phyloP scores from a whole-genome alignment of 2,888 invertebrate genomes.

The Diaprepes abbreviatus region DNA sequence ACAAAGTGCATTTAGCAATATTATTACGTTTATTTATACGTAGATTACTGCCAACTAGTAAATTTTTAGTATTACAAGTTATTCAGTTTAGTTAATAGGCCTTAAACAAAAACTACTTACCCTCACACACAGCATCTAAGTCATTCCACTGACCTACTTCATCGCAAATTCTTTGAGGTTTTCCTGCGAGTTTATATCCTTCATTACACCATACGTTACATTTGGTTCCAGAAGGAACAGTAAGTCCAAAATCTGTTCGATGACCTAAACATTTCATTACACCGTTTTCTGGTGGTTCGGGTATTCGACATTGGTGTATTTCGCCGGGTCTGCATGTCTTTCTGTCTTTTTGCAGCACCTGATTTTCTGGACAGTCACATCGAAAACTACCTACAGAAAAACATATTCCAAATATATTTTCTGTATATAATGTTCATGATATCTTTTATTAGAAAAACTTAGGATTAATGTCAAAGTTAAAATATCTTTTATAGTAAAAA shows the following conservation, averaged over 20 bases:
- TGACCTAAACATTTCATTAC: constrained; percentile 57
- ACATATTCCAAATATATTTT: too few species aligned
- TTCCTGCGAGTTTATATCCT: constrained; percentile 72
- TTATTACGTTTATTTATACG: too few species aligned
- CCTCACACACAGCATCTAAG: constrained; percentile 69
- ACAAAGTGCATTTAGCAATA: too few species aligned
- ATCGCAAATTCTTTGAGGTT: constrained; percentile 69
- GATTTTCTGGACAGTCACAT: constrained; percentile 70
- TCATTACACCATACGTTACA: constrained; percentile 70
- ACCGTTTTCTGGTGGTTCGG: constrained; percentile 57
- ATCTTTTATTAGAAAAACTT: too few species aligned
- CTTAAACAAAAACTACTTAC: constrained; percentile 68
- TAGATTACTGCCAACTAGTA: too few species aligned
- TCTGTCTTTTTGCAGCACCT: constrained; percentile 55
- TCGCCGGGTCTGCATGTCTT: constrained; percentile 53
- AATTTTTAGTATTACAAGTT: too few species aligned
- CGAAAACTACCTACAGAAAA: constrained; percentile 65
- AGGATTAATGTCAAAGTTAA: too few species aligned
- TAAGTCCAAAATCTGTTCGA: constrained; percentile 50
- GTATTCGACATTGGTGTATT: constrained; percentile 56
- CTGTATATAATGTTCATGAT: neutral
- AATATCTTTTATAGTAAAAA: too few species aligned
- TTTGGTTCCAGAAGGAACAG: constrained; percentile 64
- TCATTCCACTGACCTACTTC: constrained; percentile 69
- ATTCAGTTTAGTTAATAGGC: too few species aligned